phyloP scores from a whole-genome alignment of 2,888 invertebrate species.

The Luffia ferchaultella region DNA sequence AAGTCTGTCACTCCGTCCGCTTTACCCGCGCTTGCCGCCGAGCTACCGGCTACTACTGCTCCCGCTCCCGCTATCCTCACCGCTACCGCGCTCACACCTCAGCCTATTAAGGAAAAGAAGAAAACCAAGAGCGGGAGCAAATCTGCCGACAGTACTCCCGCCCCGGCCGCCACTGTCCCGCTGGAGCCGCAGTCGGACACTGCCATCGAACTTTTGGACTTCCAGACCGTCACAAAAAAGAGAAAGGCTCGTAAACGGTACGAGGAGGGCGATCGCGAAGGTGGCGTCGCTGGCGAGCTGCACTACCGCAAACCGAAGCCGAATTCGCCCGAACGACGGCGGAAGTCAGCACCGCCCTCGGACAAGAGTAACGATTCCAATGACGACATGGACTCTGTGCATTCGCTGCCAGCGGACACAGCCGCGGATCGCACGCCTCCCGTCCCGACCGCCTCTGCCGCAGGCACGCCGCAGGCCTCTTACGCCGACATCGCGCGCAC shows the following conservation, averaged over 20 bases:
- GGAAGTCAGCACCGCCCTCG: slow-evolving; percentile 82
- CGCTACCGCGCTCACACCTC: slow-evolving; percentile 2
- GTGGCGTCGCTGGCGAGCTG: slow-evolving; percentile 14
- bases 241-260: slow-evolving; percentile 79
- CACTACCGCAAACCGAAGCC: slow-evolving; percentile 25
- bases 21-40: slow-evolving; percentile 23
- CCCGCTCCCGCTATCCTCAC: slow-evolving; percentile 4
- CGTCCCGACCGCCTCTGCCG: slow-evolving; percentile 23
- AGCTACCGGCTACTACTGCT: background rate
- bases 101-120: slow-evolving; percentile 10
- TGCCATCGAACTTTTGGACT: slow-evolving; percentile 72
- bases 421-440: slow-evolving; percentile 16
- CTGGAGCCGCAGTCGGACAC: slow-evolving; percentile 38
- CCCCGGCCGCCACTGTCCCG: slow-evolving; percentile 18
- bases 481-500: slow-evolving; percentile 74
- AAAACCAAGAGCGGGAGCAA: slow-evolving; percentile 9
- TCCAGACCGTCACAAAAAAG: slow-evolving; percentile 82
- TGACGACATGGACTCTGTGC: slow-evolving; percentile 83
- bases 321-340: slow-evolving; percentile 41
- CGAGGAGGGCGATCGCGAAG: slow-evolving; percentile 29
- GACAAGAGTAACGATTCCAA: slow-evolving; percentile 85
- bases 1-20: too few species aligned
- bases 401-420: slow-evolving; percentile 76
- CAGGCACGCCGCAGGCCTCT: slow-evolving; percentile 24
- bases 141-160: slow-evolving; percentile 22